Percentiles rank a stretch among this genome's conserved stretches.
Conservation (phyloP, 2,888 invertebrate genomes). For the Rotaria macrura region DNA sequence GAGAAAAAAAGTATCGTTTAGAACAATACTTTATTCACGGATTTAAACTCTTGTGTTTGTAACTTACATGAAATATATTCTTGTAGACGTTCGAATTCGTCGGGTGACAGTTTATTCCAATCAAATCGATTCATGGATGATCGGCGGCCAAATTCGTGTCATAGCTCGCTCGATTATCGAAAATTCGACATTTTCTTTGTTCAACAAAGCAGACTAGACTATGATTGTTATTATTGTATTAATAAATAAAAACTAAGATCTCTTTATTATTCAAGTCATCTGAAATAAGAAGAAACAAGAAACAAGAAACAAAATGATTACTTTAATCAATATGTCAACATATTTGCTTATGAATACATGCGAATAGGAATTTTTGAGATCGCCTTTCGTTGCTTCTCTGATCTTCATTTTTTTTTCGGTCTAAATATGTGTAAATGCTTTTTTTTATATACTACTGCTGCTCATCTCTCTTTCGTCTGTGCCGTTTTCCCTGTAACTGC, state of each 20-base stretch:
- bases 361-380: neutral
- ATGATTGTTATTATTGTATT: neutral
- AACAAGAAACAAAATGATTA: neutral
- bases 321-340: neutral
- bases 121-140: slow-evolving; percentile 17
- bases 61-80: slow-evolving; percentile 81
- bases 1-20: too few relatives aligned
- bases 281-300: neutral
- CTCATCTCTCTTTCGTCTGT: neutral
- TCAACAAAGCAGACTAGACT: neutral
- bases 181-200: neutral
- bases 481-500: neutral
- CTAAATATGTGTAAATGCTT: neutral
- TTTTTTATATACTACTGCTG: neutral
- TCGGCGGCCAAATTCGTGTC: neutral
- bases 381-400: neutral
- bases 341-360: neutral
- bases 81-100: slow-evolving; percentile 83
- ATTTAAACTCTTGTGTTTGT: too few relatives aligned
- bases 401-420: neutral
- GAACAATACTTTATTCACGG: too few relatives aligned
- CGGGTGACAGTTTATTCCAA: slow-evolving; percentile 85
- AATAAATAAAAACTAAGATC: neutral
- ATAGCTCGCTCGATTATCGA: neutral
- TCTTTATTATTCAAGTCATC: neutral